Evolutionary conservation across 2,797 vertebrate genomes (phyloP).

Genomic region (Pseudochirops corinnae): DNA sequence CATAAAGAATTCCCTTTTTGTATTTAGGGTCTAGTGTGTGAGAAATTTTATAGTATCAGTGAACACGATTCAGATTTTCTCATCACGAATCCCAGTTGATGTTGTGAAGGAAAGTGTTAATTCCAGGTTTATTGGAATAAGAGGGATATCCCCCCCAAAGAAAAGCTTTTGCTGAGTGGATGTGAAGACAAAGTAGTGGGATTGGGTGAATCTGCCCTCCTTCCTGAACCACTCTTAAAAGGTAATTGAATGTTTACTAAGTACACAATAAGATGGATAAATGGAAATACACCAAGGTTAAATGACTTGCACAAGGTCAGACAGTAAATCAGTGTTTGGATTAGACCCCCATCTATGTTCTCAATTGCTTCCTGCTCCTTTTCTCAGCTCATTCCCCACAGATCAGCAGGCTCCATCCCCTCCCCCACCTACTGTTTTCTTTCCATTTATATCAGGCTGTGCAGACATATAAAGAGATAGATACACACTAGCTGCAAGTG

Average conservation of each 20-base stretch:
- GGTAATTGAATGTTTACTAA: not conserved
- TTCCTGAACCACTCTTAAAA: not conserved
- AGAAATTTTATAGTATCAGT: not conserved
- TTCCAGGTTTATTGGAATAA: not conserved
- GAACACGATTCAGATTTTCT: not conserved
- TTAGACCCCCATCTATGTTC: not conserved
- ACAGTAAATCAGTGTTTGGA: rapidly evolving
- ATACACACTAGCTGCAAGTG: not conserved
- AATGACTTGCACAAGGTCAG: not conserved
- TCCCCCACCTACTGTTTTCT: not conserved
- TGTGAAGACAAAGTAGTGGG: not conserved
- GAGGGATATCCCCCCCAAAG: not conserved
- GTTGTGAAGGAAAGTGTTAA: not conserved
- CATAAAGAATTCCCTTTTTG: not conserved
- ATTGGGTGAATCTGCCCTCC: not conserved
- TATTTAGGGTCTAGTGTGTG: not conserved
- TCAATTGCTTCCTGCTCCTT: not conserved
- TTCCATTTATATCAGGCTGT: not conserved
- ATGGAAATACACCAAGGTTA: not conserved
- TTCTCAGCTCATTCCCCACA: not conserved
- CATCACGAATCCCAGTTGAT: not conserved
- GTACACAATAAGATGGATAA: not conserved
- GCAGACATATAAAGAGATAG: conserved; percentile 17
- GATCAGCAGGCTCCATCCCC: not conserved
- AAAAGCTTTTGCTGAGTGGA: not conserved